Conservation (phyloP, 1,140 invertebrate genomes). For the Paraescarpia echinospica region DNA sequence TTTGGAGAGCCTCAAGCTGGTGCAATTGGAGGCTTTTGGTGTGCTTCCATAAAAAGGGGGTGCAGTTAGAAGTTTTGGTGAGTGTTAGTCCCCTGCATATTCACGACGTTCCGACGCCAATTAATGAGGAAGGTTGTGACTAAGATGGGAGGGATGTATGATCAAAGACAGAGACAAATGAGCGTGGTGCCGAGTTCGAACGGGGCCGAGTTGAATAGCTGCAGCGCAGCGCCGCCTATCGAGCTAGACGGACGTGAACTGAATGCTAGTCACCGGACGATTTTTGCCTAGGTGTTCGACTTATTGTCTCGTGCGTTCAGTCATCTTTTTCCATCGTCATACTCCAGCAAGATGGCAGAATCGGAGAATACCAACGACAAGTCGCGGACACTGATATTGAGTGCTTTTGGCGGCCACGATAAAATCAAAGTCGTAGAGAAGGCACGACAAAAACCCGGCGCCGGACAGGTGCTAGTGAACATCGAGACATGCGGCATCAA, state of each 20-base stretch:
- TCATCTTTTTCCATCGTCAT: neutral
- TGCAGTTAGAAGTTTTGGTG: too few relatives aligned
- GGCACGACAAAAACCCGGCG: constrained; percentile 30
- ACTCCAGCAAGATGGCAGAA: constrained; percentile 2
- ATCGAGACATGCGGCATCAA: constrained; percentile 48
- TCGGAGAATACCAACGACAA: neutral
- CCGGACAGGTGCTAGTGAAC: constrained; percentile 30
- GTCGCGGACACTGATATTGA: constrained; percentile 34
- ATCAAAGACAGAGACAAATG: too few relatives aligned
- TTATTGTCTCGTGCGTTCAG: neutral
- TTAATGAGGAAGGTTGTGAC: too few relatives aligned
- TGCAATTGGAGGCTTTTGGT: too few relatives aligned
- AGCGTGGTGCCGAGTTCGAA: neutral
- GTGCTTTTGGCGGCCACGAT: constrained; percentile 43
- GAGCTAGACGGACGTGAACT: neutral
- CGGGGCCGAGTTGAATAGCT: neutral
- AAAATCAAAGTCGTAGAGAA: constrained; percentile 43
- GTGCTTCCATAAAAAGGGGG: too few relatives aligned
- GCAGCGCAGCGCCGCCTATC: neutral
- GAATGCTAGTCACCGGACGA: neutral
- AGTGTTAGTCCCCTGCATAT: too few relatives aligned
- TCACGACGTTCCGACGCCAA: too few relatives aligned
- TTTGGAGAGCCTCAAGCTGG: too few relatives aligned
- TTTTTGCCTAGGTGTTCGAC: neutral
- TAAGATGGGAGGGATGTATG: too few relatives aligned